Evolutionary conservation across 64 coral and sea anemone species (phyloP), one percentile per base, ranked within the genome.

Genomic region (Pocillopora damicornis): DNA sequence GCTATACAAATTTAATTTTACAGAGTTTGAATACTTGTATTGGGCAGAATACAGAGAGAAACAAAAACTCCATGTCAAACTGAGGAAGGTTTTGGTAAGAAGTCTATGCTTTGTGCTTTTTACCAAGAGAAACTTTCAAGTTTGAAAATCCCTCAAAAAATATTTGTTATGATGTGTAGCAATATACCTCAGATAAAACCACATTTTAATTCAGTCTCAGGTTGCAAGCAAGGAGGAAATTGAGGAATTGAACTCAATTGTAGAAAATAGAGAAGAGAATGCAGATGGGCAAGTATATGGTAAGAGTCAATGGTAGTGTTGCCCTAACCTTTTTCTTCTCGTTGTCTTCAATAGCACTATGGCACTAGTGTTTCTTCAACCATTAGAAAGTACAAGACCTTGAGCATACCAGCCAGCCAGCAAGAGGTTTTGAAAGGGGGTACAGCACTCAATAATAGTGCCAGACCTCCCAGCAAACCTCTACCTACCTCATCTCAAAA

Each of bases 11-110:
- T 6, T 22, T 59, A 23, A 71, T 30, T n/a, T 93, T 66, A 23
- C 86, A 98, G 96, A 98, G 58, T 98, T 98, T 92, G 96, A 98
- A 67, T 94, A 98, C 61, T 86, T 98, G 14, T 98, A 90, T 67
- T 98, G 96, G 96, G 51, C 90, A 26, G 96, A 98, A 37, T 98
- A 92, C 85, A 92, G 96, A 88, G 89, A 90, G 75, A 63, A 93
- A 74, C 96, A 98, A 82, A 69, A 75, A 79, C 63, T 98, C 25
- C 83, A 95, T 75, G 92, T 67, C 26, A 94, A 92, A 64, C 82
- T 88, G 22, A 92, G 83, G 62, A 92, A 98, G 16, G 45, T 79
- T 73, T 42, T 98, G 76, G 96, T 98, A 92, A 63, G 89, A 37
- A 16, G 11, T 38, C 11, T 18, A 42, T 15, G 5, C 16, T 77